Evolutionary conservation across 2,113 vertebrate species (phyloP), one percentile per base, ranked within the genome.

Genomic region (Mesitornis unicolor): DNA sequence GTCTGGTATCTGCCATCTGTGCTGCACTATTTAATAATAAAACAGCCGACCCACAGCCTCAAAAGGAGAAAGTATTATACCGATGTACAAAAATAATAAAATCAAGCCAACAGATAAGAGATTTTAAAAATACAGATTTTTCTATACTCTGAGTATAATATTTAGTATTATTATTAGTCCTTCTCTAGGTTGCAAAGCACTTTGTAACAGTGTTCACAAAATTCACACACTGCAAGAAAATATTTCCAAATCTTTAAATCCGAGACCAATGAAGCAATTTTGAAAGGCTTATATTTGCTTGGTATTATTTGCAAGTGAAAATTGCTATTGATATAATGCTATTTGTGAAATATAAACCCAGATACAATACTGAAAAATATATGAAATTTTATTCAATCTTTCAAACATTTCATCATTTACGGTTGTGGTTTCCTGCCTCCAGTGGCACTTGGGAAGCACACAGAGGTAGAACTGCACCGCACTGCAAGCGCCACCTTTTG

Each of bases 1-100:
- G 94, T 77, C 73, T 71, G 48, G 31, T 68, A 78, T 45, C 80
- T 92, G 60, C 84, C 94, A 92, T 63, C 76, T 95, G 89, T 68
- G 64, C 85, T 78, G 60, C 31, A 43, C 43, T 84, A 71, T 12
- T 88, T 84, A 81, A 42, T 19, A 78, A 64, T 6, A 57, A 43
- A 91, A 57, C 43, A 56, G 51, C 51, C 81, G 54, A 95, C 54
- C 85, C 67, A 63, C 50, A 47, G 54, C 16, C 75, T 87, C 47
- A 25, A 79, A 90, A 89, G 51, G 24, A 89, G 26, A 24, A 73
- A 63, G 16, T 31, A 51, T 45, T 84, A 60, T 1, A 64, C 8
- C 43, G 29, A 67, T 0, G 0, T n/a, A n/a, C 75, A 80, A 57
- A 91, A 67, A 16, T 5, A 45, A 51, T 16, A 75, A 74, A 69